Evolutionary conservation across 2,888 invertebrate species (phyloP).

Genomic region (Eucera pruinosa): DNA sequence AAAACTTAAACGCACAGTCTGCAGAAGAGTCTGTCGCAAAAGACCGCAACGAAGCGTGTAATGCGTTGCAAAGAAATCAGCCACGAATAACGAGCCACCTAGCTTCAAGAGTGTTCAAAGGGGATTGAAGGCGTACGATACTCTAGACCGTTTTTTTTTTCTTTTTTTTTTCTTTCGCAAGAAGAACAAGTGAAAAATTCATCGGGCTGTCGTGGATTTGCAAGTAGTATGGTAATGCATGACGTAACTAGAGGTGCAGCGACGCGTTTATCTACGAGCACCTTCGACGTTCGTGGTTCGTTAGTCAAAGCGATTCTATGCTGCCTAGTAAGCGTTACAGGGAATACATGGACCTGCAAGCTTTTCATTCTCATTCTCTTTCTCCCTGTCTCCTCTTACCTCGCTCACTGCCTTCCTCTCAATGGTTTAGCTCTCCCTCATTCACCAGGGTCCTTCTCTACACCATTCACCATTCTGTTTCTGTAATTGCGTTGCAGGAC

Average conservation of each 20-base stretch:
- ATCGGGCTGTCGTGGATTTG: constrained; percentile 30
- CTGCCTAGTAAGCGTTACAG: constrained; percentile 64
- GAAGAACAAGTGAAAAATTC: constrained; percentile 27
- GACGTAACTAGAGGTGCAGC: constrained; percentile 42
- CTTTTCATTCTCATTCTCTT: constrained; percentile 41
- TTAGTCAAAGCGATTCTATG: constrained; percentile 70
- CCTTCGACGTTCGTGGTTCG: constrained; percentile 62
- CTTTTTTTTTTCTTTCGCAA: neutral
- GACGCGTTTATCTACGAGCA: constrained; percentile 47
- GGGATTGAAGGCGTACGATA: neutral
- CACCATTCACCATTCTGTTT: constrained; percentile 7
- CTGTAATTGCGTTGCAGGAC: constrained; percentile 34
- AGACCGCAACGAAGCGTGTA: neutral
- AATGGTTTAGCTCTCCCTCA: no score
- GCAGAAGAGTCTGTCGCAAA: neutral
- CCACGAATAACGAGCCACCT: neutral
- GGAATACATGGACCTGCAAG: constrained; percentile 50
- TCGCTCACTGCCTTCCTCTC: neutral
- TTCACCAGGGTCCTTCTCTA: neutral
- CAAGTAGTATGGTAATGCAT: constrained; percentile 57
- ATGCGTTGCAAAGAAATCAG: neutral
- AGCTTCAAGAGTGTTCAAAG: neutral
- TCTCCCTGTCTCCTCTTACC: constrained; percentile 12
- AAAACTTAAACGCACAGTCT: no score
- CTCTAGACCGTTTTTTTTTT: neutral